A percentile compares a stretch with the other conserved stretches of the same genome.
These are phyloP conservation scores for Aethina tumida DNA, from an alignment of 1,140 invertebrate species.

Conservation along the genomic window DNA sequence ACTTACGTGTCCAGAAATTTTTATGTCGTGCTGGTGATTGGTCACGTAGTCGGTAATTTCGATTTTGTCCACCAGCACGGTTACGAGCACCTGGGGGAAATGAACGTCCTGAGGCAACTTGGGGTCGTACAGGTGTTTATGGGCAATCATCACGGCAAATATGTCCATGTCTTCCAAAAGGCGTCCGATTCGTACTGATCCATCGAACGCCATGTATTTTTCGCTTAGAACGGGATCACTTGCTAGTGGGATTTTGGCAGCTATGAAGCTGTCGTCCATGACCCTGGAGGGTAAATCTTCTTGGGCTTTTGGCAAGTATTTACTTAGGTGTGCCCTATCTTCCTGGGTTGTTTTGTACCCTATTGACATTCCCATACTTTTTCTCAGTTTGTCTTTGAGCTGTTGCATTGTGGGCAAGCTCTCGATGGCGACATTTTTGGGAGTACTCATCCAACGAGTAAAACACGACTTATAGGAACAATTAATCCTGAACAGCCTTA, in stretches of 20 bases:
- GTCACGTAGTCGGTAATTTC: slow-evolving; percentile 42
- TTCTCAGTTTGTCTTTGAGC: too few relatives aligned
- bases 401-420: too few relatives aligned
- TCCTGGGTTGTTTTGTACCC: slow-evolving; percentile 14
- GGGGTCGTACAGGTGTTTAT: slow-evolving; percentile 55
- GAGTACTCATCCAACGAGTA: too few relatives aligned
- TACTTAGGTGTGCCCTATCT: slow-evolving; percentile 10
- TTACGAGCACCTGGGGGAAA: slow-evolving; percentile 60
- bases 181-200: slow-evolving; percentile 55
- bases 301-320: slow-evolving; percentile 16
- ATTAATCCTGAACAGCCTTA: too few relatives aligned
- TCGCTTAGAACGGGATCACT: slow-evolving; percentile 48
- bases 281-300: slow-evolving; percentile 35
- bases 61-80: slow-evolving; percentile 63
- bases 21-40: slow-evolving; percentile 51
- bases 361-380: slow-evolving; percentile 17
- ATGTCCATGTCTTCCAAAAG: slow-evolving; percentile 70
- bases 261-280: slow-evolving; percentile 55
- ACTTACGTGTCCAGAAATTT: slow-evolving; percentile 59
- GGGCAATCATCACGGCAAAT: slow-evolving; percentile 62
- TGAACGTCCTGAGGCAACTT: slow-evolving; percentile 37
- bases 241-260: slow-evolving; percentile 56
- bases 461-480: too few relatives aligned
- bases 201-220: slow-evolving; percentile 54
- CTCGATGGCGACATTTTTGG: too few relatives aligned